Conservation (phyloP, 1,140 invertebrate genomes). For the Chironomus striatipennis region DNA sequence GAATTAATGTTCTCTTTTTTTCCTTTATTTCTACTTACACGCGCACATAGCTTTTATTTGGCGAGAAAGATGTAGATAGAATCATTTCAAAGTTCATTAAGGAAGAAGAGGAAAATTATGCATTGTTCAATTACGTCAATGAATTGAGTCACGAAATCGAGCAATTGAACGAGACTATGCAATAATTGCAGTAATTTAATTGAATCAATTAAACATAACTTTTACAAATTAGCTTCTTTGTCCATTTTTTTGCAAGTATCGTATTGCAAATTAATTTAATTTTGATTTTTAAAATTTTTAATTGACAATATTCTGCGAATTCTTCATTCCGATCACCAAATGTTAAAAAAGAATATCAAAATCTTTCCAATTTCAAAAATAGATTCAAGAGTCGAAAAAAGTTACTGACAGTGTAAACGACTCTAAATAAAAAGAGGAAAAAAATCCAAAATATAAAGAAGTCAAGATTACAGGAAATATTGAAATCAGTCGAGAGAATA, state of each 20-base stretch:
- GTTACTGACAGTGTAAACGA: neutral
- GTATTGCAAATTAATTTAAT: too few relatives aligned
- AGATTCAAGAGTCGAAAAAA: neutral
- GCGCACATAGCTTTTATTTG: slow-evolving; percentile 43
- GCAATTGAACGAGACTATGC: slow-evolving; percentile 60
- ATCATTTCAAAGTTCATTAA: slow-evolving; percentile 70
- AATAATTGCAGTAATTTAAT: slow-evolving; percentile 46
- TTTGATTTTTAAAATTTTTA: too few relatives aligned
- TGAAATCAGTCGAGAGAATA: slow-evolving; percentile 1
- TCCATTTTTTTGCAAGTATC: neutral
- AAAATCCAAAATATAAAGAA: neutral
- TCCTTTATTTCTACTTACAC: neutral
- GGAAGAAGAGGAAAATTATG: slow-evolving; percentile 87
- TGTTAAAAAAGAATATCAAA: too few relatives aligned
- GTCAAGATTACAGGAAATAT: slow-evolving; percentile 16
- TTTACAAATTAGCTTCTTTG: too few relatives aligned
- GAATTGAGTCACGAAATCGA: slow-evolving; percentile 82
- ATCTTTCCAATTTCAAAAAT: too few relatives aligned
- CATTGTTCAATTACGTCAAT: slow-evolving; percentile 87
- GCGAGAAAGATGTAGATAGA: slow-evolving; percentile 66
- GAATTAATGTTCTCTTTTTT: neutral
- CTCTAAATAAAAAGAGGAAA: neutral
- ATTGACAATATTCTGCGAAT: too few relatives aligned
- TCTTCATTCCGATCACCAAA: too few relatives aligned
- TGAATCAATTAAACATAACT: neutral